Evolutionary conservation across 2,113 vertebrate genomes (phyloP).

Genomic region (Nerophis ophidion): DNA sequence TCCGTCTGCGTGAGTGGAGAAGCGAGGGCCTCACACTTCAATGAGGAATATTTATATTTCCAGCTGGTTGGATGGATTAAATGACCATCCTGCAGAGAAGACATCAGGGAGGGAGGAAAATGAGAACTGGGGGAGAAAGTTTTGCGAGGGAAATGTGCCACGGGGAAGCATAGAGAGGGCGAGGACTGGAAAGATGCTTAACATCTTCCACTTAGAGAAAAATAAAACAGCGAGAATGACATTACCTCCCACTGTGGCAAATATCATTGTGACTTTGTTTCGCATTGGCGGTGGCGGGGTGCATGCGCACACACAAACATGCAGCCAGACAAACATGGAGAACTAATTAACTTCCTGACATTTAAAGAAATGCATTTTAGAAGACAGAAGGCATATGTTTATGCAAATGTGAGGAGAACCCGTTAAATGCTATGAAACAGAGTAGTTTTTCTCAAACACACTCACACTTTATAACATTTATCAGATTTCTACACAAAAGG

Average conservation of each 20-base stretch:
- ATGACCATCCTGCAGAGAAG: slow-evolving; percentile 62
- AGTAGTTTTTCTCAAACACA: slow-evolving; percentile 38
- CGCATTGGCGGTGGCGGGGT: slow-evolving; percentile 19
- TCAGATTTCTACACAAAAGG: background rate
- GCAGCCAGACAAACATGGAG: slow-evolving; percentile 19
- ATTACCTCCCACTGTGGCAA: slow-evolving; percentile 64
- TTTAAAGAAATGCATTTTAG: slow-evolving; percentile 65
- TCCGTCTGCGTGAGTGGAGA: slow-evolving; percentile 58
- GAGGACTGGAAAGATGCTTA: slow-evolving; percentile 29
- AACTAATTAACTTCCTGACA: slow-evolving; percentile 72
- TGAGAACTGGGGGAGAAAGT: slow-evolving; percentile 45
- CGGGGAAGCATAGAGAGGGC: slow-evolving; percentile 18
- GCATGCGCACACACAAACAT: slow-evolving; percentile 34
- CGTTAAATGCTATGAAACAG: slow-evolving; percentile 55
- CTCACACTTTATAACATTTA: slow-evolving; percentile 16
- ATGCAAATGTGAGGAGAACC: slow-evolving; percentile 69
- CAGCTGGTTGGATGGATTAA: slow-evolving; percentile 71
- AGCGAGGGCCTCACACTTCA: slow-evolving; percentile 62
- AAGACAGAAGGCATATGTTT: slow-evolving; percentile 69
- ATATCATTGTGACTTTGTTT: slow-evolving; percentile 57
- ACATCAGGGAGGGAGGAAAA: slow-evolving; percentile 35
- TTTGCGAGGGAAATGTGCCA: slow-evolving; percentile 34
- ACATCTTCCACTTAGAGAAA: slow-evolving; percentile 33
- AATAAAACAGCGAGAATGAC: slow-evolving; percentile 58
- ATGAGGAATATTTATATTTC: slow-evolving; percentile 73